These are phyloP conservation scores for Mactra quadrangularis DNA, from an alignment of 1,140 invertebrate species.

Conservation along the genomic window DNA sequence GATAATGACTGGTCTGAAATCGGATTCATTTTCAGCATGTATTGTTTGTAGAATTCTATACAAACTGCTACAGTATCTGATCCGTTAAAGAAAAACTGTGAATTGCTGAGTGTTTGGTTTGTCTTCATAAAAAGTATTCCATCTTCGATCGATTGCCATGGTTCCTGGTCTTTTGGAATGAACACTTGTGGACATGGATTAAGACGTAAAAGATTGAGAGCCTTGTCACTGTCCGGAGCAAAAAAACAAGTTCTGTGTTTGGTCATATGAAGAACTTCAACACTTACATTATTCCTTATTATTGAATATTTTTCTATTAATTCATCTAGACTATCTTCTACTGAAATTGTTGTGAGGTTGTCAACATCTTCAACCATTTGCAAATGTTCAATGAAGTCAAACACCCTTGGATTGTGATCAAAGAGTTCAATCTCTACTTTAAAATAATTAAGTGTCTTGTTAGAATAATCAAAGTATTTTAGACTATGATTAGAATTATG, in stretches of 20 bases:
- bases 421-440: too few relatives aligned
- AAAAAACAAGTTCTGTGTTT: neutral
- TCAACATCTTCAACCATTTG: too few relatives aligned
- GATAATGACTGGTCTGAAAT: neutral
- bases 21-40: neutral
- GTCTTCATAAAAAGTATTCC: neutral
- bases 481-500: too few relatives aligned
- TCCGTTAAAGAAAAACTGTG: neutral
- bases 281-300: neutral
- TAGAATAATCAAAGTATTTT: too few relatives aligned
- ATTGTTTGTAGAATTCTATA: neutral
- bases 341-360: too few relatives aligned
- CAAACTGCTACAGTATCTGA: neutral
- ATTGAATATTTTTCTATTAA: neutral
- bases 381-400: too few relatives aligned
- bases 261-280: neutral
- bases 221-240: neutral
- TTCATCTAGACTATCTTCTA: too few relatives aligned
- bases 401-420: too few relatives aligned
- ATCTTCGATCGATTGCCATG: neutral
- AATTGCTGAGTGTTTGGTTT: neutral
- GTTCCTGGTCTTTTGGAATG: neutral
- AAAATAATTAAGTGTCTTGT: too few relatives aligned
- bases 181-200: constrained; percentile 1
- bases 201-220: neutral